These are phyloP conservation scores for Hemithea aestivaria DNA, from an alignment of 2,888 invertebrate species.

Conservation along the genomic window DNA sequence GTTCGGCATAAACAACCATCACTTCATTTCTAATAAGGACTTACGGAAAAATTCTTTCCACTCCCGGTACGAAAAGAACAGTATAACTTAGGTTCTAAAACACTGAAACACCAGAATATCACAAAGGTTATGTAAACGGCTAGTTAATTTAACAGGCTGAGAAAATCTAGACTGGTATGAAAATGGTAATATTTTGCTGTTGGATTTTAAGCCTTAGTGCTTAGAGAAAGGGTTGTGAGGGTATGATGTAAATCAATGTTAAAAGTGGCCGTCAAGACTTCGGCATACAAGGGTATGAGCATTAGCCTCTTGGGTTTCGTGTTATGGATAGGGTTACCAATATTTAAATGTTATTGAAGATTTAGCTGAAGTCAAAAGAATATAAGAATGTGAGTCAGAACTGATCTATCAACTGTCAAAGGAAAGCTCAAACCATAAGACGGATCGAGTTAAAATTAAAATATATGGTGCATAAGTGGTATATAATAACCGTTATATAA, in stretches of 20 bases:
- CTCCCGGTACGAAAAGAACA: background rate
- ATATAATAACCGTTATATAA: too few species aligned
- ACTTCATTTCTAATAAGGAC: too few species aligned
- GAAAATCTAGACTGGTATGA: constrained; percentile 31
- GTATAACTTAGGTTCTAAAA: constrained; percentile 1
- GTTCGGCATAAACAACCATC: too few species aligned
- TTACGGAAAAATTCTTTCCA: background rate
- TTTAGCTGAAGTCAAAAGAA: too few species aligned
- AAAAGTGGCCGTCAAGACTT: constrained; percentile 14
- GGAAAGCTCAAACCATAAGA: too few species aligned
- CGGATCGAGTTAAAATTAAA: too few species aligned
- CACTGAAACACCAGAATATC: constrained; percentile 14
- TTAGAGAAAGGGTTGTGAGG: constrained; percentile 10
- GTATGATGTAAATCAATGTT: constrained; percentile 24
- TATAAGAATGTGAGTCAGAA: too few species aligned
- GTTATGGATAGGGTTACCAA: constrained; percentile 21
- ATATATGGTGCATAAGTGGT: too few species aligned
- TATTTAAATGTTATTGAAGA: too few species aligned
- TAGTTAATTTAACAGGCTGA: constrained; percentile 32
- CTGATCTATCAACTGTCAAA: too few species aligned
- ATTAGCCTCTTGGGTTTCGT: constrained; percentile 25
- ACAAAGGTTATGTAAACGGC: constrained; percentile 28
- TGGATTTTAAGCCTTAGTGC: constrained; percentile 20
- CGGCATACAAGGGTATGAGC: constrained; percentile 20
- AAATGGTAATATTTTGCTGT: constrained; percentile 14